Conservation (phyloP, 1,140 invertebrate species). For the Colletes gigas region DNA sequence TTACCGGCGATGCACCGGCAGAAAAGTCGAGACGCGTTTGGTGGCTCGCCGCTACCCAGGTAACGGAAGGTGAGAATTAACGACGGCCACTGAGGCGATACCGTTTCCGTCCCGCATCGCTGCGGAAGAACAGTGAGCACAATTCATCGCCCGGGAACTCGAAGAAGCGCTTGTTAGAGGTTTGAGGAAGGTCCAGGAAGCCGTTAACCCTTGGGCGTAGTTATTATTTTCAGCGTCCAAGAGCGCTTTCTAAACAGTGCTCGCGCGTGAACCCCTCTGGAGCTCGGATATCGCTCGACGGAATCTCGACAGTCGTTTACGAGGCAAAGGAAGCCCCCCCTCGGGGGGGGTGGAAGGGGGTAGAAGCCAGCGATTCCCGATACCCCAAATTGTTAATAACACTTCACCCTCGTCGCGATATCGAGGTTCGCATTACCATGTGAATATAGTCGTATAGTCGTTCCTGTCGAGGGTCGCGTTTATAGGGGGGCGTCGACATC, state of each 20-base stretch:
- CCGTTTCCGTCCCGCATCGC: slow-evolving; percentile 63
- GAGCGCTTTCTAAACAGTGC: no score
- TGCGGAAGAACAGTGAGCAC: slow-evolving; percentile 61
- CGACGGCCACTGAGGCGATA: slow-evolving; percentile 62
- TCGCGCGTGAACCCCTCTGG: no score
- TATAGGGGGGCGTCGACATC: slow-evolving; percentile 64
- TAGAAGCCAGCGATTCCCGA: slow-evolving; percentile 52
- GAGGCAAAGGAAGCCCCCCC: slow-evolving; percentile 26
- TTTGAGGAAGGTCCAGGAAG: neutral
- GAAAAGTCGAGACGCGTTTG: slow-evolving; percentile 52
- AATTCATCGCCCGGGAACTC: slow-evolving; percentile 51
- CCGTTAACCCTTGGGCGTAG: neutral
- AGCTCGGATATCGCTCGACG: slow-evolving; percentile 9
- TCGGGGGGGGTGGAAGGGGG: slow-evolving; percentile 13
- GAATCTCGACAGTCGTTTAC: slow-evolving; percentile 53
- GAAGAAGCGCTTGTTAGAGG: slow-evolving; percentile 14
- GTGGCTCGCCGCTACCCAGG: slow-evolving; percentile 21
- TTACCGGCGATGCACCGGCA: slow-evolving; percentile 53
- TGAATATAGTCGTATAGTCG: slow-evolving; percentile 76
- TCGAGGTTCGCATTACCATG: slow-evolving; percentile 79
- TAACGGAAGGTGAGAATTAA: slow-evolving; percentile 66
- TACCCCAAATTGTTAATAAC: slow-evolving; percentile 79
- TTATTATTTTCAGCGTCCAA: no score
- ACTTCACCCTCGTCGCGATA: slow-evolving; percentile 76
- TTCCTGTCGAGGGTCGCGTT: slow-evolving; percentile 49